Base-by-base conservation (phyloP, 2,113 vertebrate genomes). In the Limanda limanda region DNA sequence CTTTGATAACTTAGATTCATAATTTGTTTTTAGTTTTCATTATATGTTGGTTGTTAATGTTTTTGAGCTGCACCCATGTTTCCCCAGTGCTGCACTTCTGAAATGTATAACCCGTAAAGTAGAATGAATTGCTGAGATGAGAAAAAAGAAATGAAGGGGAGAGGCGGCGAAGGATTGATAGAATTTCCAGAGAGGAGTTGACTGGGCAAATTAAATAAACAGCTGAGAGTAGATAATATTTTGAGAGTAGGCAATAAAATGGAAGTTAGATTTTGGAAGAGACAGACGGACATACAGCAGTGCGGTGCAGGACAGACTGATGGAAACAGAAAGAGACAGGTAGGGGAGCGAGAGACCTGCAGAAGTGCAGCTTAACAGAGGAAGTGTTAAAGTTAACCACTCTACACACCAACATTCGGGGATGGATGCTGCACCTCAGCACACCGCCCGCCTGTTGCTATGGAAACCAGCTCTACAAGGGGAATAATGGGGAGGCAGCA, bases 371-470 rank as follows among this genome's bases (percentile, higher is more conserved):
- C 14, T 1, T 74, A 57, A 69, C 63, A 76, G 67, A 80, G 73
- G 72, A 77, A 84, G 88, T 84, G 84, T 84, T 88, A 77, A 91
- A 90, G 88, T 88, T 90, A 85, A 82, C 78, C 82, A 86, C 85
- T 85, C 86, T 69, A 78, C 81, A 71, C 35, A 25, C 82, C 69
- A 77, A 83, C 83, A 82, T 89, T 73, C 89, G 81, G 81, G 73
- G 81, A 87, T 56, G 86, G 86, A 89, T 78, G 74, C 80, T 68
- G 78, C 84, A 89, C 87, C 87, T 89, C 74, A 52, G 86, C 74
- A 62, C 81, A 90, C 85, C 64, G 70, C 79, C 83, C 62, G 88
- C 79, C 81, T 92, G 93, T 94, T 94, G 86, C 91, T 88, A 95
- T 94, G 91, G 92, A 87, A 78, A 95, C 79, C 18, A 9, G 85